These are phyloP conservation scores for Xyrauchen texanus DNA, from an alignment of 2,113 vertebrate species.

Conservation along the genomic window DNA sequence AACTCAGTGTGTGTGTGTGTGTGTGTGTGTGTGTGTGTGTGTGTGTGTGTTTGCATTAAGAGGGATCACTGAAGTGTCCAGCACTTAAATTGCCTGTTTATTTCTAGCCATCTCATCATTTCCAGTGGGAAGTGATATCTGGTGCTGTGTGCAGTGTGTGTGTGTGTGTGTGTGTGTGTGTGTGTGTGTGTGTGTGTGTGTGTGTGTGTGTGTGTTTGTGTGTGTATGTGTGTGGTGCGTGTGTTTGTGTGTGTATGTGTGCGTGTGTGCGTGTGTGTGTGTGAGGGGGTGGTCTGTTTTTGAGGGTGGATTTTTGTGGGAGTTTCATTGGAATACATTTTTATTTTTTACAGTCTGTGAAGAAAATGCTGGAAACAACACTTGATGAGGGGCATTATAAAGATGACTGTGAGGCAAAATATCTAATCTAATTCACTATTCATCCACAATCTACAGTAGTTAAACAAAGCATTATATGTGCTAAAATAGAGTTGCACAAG, in stretches of 20 bases:
- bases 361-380: constrained; percentile 33
- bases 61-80: constrained; percentile 77
- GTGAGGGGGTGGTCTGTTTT: constrained; percentile 44
- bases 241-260: too few species aligned
- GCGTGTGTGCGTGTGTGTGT: too few species aligned
- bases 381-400: too few species aligned
- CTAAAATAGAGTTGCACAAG: too few species aligned
- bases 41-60: constrained; percentile 49
- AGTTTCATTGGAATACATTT: constrained; percentile 29
- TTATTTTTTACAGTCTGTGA: constrained; percentile 43
- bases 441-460: too few species aligned
- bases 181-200: constrained; percentile 54
- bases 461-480: too few species aligned
- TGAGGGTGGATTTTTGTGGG: constrained; percentile 13
- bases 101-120: constrained; percentile 80
- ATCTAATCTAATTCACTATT: too few species aligned
- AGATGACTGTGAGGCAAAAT: too few species aligned
- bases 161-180: constrained; percentile 54
- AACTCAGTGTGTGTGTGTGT: constrained; percentile 39
- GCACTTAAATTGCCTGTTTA: constrained; percentile 83
- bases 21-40: constrained; percentile 26
- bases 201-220: too few species aligned
- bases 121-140: constrained; percentile 63
- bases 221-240: too few species aligned
- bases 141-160: constrained; percentile 44